Evolutionary conservation across 2,797 vertebrate species (phyloP).

Genomic region (Channa striata): DNA sequence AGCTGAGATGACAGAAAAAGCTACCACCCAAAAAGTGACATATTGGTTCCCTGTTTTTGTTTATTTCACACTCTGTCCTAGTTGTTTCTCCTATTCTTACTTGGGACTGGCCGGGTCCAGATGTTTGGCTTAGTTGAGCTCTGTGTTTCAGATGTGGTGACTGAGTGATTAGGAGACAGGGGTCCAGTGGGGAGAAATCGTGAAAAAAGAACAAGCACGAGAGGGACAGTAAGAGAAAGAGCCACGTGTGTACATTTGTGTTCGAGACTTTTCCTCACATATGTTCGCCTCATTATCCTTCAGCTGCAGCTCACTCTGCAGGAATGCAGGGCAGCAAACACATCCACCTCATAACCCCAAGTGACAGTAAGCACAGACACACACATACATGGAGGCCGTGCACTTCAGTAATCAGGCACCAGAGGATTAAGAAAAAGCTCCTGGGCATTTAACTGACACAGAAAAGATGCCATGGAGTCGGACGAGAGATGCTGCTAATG

Average conservation of each 20-base stretch:
- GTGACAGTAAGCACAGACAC: slow-evolving; percentile 35
- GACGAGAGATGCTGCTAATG: slow-evolving; percentile 67
- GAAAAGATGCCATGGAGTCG: slow-evolving; percentile 50
- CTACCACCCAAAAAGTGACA: slow-evolving; percentile 31
- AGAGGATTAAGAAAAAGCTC: background rate
- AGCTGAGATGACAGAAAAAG: slow-evolving; percentile 12
- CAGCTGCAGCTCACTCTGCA: slow-evolving; percentile 63
- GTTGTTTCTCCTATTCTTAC: slow-evolving; percentile 18
- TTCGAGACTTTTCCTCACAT: slow-evolving; percentile 52
- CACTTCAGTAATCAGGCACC: slow-evolving; percentile 31
- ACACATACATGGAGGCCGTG: background rate
- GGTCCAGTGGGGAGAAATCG: slow-evolving; percentile 1
- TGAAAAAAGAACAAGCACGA: slow-evolving; percentile 10
- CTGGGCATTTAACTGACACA: slow-evolving; percentile 41
- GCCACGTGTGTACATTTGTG: slow-evolving; percentile 40
- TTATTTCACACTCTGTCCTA: slow-evolving; percentile 1
- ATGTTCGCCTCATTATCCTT: slow-evolving; percentile 63
- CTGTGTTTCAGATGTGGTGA: slow-evolving; percentile 14
- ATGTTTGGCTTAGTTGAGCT: slow-evolving; percentile 42
- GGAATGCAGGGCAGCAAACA: slow-evolving; percentile 70
- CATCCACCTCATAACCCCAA: slow-evolving; percentile 56
- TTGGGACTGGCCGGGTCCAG: slow-evolving; percentile 35
- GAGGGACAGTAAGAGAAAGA: slow-evolving; percentile 10
- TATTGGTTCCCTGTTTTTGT: background rate
- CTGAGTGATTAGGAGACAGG: slow-evolving; percentile 15